Evolutionary conservation across 1,140 invertebrate species (phyloP).

Genomic region (Elysia chlorotica): DNA sequence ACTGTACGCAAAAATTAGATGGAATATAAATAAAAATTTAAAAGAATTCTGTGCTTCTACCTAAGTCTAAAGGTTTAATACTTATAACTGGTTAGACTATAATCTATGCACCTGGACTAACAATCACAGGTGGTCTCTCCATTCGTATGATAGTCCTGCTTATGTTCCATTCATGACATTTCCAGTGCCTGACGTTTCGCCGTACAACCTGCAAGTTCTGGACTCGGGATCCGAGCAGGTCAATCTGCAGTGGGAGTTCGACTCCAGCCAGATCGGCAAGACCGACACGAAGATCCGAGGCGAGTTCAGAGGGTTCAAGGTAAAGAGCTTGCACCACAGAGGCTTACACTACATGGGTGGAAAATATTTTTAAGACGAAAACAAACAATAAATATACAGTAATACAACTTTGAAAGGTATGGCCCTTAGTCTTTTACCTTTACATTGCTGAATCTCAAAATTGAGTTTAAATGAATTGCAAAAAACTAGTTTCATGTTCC

Average conservation of each 20-base stretch:
- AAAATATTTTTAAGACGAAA: not conserved
- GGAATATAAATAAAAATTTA: no score
- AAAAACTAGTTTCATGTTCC: not conserved
- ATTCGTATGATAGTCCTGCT: not conserved
- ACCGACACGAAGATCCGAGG: constrained; percentile 19
- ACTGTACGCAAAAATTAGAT: no score
- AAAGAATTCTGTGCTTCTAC: not conserved
- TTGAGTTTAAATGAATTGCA: not conserved
- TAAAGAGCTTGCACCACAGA: constrained; percentile 5
- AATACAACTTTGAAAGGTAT: not conserved
- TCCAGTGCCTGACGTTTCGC: constrained; percentile 13
- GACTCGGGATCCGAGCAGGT: constrained; percentile 9
- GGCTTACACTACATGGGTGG: no score
- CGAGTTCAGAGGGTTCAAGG: constrained; percentile 36
- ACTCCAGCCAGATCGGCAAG: constrained; percentile 15
- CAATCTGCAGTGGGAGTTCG: constrained; percentile 29
- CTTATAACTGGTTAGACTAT: not conserved
- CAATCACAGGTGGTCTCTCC: not conserved
- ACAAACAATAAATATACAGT: not conserved
- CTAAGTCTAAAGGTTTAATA: not conserved
- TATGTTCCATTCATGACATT: not conserved
- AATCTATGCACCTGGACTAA: not conserved
- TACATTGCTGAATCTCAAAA: no score
- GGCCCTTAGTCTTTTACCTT: not conserved
- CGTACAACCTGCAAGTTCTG: constrained; percentile 12